Evolutionary conservation across 2,113 vertebrate species (phyloP).

Genomic region (Python bivittatus): DNA sequence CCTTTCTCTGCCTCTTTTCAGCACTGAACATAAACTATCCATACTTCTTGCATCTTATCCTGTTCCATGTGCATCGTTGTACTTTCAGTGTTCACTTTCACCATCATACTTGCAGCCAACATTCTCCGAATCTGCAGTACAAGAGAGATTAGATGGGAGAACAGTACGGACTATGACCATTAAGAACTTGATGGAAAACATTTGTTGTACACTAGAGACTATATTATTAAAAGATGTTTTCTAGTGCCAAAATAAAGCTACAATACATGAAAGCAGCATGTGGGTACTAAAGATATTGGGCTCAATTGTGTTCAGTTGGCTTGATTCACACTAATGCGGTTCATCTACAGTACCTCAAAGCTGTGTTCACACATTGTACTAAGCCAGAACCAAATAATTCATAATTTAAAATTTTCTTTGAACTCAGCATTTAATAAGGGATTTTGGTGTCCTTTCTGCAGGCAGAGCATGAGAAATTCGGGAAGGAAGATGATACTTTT

Average conservation of each 20-base stretch:
- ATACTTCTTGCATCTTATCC: not conserved
- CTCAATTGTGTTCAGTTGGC: not conserved
- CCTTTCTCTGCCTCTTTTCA: not conserved
- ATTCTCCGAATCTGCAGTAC: not conserved
- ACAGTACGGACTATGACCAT: not conserved
- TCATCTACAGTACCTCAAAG: not conserved
- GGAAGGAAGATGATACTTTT: constrained; percentile 59
- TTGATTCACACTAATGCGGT: not conserved
- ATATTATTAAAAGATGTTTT: not conserved
- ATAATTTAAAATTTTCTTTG: not conserved
- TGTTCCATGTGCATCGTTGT: not conserved
- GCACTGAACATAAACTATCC: not conserved
- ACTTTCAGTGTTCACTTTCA: not conserved
- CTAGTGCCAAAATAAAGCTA: not conserved
- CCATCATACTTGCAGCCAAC: not conserved
- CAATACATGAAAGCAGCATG: not conserved
- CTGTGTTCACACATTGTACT: not conserved
- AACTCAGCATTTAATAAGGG: not conserved
- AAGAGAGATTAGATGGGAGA: not conserved
- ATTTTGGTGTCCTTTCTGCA: constrained; percentile 43
- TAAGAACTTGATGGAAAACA: not conserved
- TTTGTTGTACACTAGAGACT: not conserved
- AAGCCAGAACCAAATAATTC: not conserved
- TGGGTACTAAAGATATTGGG: not conserved
- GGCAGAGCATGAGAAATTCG: constrained; percentile 73